These are phyloP conservation scores for Callinectes sapidus DNA, from an alignment of 2,888 invertebrate species.

Conservation along the genomic window DNA sequence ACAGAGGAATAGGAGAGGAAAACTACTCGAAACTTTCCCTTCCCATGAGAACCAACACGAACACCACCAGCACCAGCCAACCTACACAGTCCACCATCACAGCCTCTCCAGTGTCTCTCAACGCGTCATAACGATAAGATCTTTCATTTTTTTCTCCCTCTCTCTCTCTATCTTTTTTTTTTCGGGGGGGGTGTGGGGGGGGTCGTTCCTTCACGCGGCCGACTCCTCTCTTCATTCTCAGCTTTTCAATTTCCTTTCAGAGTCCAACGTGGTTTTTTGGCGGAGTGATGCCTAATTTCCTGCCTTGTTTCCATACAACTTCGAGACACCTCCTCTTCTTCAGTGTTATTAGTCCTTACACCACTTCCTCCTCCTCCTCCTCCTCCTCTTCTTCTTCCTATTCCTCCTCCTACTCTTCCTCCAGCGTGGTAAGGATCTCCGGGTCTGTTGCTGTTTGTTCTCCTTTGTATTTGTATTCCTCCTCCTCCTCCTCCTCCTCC, in stretches of 20 bases:
- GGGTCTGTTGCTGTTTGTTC: no score
- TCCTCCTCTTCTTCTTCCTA: not conserved
- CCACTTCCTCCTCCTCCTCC: not conserved
- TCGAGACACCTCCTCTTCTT: not conserved
- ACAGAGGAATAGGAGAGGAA: not conserved
- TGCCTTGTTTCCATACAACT: slow-evolving; percentile 21
- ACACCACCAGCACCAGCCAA: no score
- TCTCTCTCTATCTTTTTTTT: no score
- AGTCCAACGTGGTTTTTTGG: not conserved
- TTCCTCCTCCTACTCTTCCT: not conserved
- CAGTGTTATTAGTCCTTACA: not conserved
- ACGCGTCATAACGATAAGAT: not conserved
- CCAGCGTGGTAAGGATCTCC: no score
- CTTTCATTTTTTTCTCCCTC: not conserved
- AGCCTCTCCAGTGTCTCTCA: not conserved
- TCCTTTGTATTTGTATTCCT: no score
- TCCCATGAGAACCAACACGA: no score
- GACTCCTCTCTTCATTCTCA: not conserved
- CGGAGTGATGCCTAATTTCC: slow-evolving; percentile 9
- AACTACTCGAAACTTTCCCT: no score
- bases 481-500: not conserved
- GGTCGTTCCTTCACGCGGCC: no score
- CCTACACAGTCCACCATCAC: not conserved
- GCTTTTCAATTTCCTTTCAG: slow-evolving; percentile 18
- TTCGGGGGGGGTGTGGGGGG: no score